Base-by-base conservation (phyloP, 2,113 vertebrate species). In the Chlorodrepanis virens region DNA sequence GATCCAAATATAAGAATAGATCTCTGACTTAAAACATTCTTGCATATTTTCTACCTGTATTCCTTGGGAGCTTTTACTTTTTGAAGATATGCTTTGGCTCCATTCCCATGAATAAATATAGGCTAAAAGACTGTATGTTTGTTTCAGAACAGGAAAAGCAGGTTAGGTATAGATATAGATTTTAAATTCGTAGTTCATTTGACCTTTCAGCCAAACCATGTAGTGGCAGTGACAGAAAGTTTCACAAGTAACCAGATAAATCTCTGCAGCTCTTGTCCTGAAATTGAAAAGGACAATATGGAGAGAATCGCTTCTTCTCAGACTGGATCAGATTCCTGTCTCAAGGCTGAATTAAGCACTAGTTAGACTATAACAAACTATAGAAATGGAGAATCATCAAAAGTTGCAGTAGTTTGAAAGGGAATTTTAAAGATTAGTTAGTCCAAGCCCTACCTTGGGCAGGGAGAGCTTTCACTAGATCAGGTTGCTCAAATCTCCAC, bases 381-480 rank as follows among this genome's bases (percentile, higher is more conserved):
- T 1, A 71, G 27, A 80, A 71, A 5, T 24, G 56, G 3, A 56
- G 39, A 79, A 31, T 52, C 5, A 27, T 49, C 12, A 14, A 69
- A 44, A 40, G 0, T 53, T 81, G 91, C 16, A 6, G 25, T n/a
- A 33, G 14, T 59, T 65, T 76, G 27, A 27, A 75, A 70, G 6
- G 6, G 5, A 29, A 2, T 19, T 83, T 83, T 60, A n/a, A 68
- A 76, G 20, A 14, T 18, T 22, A 14, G 8, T 14, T 37, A 10
- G 15, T 56, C 7, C 20, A 68, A 23, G 2, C 2, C 5, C 16
- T 71, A 4, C 3, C 1, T 7, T 63, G 10, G 12, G 1, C 27
- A 63, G 29, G 29, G 11, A 42, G 8, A n/a, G 2, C 37, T 57
- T 67, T 28, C 6, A 42, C 29, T 22, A n/a, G 16, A 52, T 13